Base-by-base conservation (phyloP, 1,140 invertebrate species). In the Plutomurus gul region DNA sequence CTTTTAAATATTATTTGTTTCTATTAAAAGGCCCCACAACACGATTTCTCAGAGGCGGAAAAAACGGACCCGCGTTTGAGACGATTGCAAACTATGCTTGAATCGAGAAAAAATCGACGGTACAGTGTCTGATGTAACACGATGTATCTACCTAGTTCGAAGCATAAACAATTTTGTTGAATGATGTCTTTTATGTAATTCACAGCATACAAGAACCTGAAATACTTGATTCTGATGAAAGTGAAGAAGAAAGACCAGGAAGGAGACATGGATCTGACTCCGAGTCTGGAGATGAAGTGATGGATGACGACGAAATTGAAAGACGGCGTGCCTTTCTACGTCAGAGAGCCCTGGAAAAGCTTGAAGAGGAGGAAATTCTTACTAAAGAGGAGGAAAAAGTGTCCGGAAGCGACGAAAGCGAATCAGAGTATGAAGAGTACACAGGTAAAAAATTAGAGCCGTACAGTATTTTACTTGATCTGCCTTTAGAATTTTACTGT, bases 231-330 rank as follows among this genome's bases (percentile, higher is more conserved):
- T 91, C 89, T 47, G 91, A 90, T 78, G 86, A 85, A 76, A 84
- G 82, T 74, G 86, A 87, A 73, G 87, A 87, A 79, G 85, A 86
- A 20, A 75, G 81, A 86, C 87, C 80, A 84, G 86, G 78, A 83
- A 82, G 75, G 85, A 85, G 77, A 49, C 56, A 85, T 82, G 84
- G 85, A 18, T 82, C 78, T 37, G 84, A 84, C 36, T 84, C 82
- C 8, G 91, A 91, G 77, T 88, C 90, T 30, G 89, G 89, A 75
- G 89, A 91, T 85, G 90, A 90, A 22, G 90, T 91, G 78, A 84
- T 94, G 0, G 93, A 92, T 79, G 93, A 94, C 84, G 90, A 90
- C 39, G 95, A 96, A 87, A 92, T 97, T 84, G 95, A 97, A 85
- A 90, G 90, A 83, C 87, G 94, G 51, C 89, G 96, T 78, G 89